A percentile compares a stretch with the other conserved stretches of the same genome.
phyloP scores from a whole-genome alignment of 1,140 invertebrate genomes.

The Drosophila paulistorum region DNA sequence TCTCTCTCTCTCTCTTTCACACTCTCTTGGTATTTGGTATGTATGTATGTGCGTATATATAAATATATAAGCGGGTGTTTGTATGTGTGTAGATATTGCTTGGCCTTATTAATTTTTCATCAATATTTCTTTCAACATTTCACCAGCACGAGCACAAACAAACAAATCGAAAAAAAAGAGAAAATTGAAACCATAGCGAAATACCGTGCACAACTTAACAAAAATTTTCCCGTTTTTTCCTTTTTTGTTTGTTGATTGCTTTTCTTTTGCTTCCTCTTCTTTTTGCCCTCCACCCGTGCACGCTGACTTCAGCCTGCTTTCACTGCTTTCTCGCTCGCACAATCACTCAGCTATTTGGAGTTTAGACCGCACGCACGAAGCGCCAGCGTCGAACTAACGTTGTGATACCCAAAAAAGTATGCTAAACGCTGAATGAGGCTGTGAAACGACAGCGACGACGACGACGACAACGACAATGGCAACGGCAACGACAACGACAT shows the following conservation, averaged over 20 bases:
- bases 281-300: conserved; percentile 33
- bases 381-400: conserved; percentile 74
- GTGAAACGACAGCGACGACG: conserved; percentile 33
- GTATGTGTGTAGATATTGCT: conserved; percentile 28
- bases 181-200: conserved; percentile 20
- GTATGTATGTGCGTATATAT: conserved; percentile 6
- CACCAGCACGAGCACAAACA: conserved; percentile 31
- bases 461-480: background rate
- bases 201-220: conserved; percentile 45
- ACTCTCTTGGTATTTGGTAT: background rate
- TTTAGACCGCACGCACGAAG: conserved; percentile 77
- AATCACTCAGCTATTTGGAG: conserved; percentile 40
- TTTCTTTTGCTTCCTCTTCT: conserved; percentile 26
- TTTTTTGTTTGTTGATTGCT: conserved; percentile 28
- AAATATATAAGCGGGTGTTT: conserved; percentile 6
- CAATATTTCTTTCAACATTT: conserved; percentile 23
- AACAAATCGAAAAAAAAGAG: conserved; percentile 41
- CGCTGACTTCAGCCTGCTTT: conserved; percentile 29
- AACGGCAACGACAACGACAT: background rate
- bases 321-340: conserved; percentile 22
- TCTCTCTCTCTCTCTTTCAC: background rate
- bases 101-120: conserved; percentile 54
- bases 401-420: conserved; percentile 59
- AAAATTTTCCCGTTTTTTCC: conserved; percentile 24
- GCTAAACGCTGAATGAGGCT: conserved; percentile 57